Conservation (phyloP, 2,113 vertebrate genomes). For the chimpanzee (Pan troglodytes) region NHGRI_mPanTro3-v2.1_pri NC_072404.2:95794001-95794500, state of each 20-base stretch:
- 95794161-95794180: neutral
- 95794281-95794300: neutral
- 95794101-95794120: neutral
- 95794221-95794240: neutral
- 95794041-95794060: constrained; percentile 16
- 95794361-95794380: neutral
- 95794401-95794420: neutral
- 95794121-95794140: neutral
- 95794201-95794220: neutral
- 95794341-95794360: neutral
- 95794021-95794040: neutral
- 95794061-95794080: neutral
- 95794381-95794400: neutral
- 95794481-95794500: neutral
- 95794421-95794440: neutral
- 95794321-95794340: neutral
- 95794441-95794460: neutral
- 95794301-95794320: neutral
- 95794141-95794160: neutral
- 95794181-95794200: neutral
- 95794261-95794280: neutral
- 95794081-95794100: neutral
- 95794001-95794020: neutral
- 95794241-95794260: neutral
- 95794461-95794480: neutral